A percentile compares a stretch with the other conserved stretches of the same genome.
Evolutionary conservation across 2,797 vertebrate genomes (phyloP).

Genomic region (Caiman crocodilus): DNA sequence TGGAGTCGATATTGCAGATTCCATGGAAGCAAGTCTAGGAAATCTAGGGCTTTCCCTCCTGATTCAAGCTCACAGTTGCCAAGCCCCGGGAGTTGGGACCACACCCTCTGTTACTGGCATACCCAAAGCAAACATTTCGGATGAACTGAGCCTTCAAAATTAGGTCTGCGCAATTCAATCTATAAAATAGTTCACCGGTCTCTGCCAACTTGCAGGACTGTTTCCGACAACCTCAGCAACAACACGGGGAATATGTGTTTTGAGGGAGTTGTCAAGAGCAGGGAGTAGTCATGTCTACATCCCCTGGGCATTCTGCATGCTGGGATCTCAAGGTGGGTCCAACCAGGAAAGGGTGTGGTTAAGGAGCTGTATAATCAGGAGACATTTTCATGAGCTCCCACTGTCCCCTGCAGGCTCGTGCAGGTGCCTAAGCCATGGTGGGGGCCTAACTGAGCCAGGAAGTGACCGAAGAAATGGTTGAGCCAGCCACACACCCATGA

Average conservation of each 20-base stretch:
- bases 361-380: background rate
- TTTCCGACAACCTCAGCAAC: background rate
- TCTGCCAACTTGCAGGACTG: background rate
- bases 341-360: background rate
- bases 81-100: conserved; percentile 17
- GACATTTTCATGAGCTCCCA: background rate
- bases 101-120: conserved; percentile 59
- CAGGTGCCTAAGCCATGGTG: background rate
- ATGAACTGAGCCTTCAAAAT: conserved; percentile 45
- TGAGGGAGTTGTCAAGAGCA: background rate
- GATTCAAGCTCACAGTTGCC: conserved; percentile 64
- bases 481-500: background rate
- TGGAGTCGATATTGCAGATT: conserved; percentile 14
- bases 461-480: background rate
- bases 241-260: background rate
- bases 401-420: background rate
- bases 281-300: background rate
- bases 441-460: background rate
- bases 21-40: background rate
- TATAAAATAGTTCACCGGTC: conserved; percentile 35
- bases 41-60: conserved; percentile 49
- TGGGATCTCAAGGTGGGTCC: accelerated
- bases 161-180: conserved; percentile 48
- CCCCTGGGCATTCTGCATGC: background rate
- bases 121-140: conserved; percentile 26